These are phyloP conservation scores for Xanthia icteritia DNA, from an alignment of 2,888 invertebrate genomes.

Conservation along the genomic window DNA sequence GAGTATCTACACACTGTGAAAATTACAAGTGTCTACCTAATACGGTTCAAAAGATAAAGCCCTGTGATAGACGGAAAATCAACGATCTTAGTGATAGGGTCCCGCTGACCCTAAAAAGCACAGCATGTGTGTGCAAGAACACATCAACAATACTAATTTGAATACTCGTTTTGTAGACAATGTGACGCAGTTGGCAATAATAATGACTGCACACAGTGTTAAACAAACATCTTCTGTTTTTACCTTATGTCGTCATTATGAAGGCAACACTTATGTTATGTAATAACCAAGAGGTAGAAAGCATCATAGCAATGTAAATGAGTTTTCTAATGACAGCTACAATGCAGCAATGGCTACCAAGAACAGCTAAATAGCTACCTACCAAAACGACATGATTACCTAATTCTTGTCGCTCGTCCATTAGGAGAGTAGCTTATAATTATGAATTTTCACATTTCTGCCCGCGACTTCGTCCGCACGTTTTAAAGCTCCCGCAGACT, in stretches of 20 bases:
- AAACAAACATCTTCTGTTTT: constrained; percentile 14
- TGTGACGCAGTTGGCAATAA: constrained; percentile 10
- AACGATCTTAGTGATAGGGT: no score
- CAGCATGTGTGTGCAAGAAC: constrained; percentile 7
- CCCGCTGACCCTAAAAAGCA: no score
- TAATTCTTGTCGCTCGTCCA: background rate
- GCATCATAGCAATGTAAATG: background rate
- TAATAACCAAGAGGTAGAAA: constrained; percentile 14
- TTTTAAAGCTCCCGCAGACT: no score
- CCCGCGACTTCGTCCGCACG: no score
- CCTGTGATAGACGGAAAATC: background rate
- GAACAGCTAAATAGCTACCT: background rate
- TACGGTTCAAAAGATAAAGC: background rate
- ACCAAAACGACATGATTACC: background rate
- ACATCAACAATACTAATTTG: constrained; percentile 29
- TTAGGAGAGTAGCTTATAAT: background rate
- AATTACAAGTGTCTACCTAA: background rate
- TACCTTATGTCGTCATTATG: background rate
- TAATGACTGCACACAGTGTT: constrained; percentile 6
- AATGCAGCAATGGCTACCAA: background rate
- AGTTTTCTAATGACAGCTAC: background rate
- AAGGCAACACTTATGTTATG: constrained; percentile 1
- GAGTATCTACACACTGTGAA: no score
- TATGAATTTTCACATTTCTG: no score
- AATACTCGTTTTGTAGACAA: constrained; percentile 23